phyloP scores from a whole-genome alignment of 2,888 invertebrate species.

The Rhamphomyia laevipes region DNA sequence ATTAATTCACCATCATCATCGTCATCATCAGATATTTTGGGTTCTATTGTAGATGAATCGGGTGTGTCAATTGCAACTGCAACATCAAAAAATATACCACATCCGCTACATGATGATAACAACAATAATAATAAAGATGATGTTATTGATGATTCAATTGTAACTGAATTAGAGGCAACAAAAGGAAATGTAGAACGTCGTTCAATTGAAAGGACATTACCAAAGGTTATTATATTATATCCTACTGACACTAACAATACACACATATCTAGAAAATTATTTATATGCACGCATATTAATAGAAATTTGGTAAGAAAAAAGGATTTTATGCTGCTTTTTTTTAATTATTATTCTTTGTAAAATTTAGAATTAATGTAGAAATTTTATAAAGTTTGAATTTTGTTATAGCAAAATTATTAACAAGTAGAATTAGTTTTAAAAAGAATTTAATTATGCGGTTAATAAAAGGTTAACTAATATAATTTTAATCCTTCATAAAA shows the following conservation, averaged over 20 bases:
- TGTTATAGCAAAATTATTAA: too few relatives aligned
- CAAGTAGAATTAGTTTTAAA: too few relatives aligned
- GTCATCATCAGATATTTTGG: neutral
- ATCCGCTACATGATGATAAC: slow-evolving; percentile 25
- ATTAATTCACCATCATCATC: neutral
- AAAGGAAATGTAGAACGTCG: slow-evolving; percentile 27
- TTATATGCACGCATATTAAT: neutral
- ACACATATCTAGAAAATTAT: neutral
- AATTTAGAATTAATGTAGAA: too few relatives aligned
- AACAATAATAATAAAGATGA: slow-evolving; percentile 37
- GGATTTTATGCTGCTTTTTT: neutral
- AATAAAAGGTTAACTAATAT: too few relatives aligned
- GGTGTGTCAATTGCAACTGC: neutral
- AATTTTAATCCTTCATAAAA: too few relatives aligned
- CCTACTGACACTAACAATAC: neutral
- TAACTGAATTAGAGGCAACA: slow-evolving; percentile 25
- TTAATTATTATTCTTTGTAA: neutral
- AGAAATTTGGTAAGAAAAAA: neutral
- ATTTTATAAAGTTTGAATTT: too few relatives aligned
- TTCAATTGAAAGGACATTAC: slow-evolving; percentile 25
- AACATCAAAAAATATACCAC: neutral
- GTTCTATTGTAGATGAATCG: neutral
- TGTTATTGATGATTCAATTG: slow-evolving; percentile 23
- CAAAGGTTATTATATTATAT: slow-evolving; percentile 31
- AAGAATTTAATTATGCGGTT: too few relatives aligned